Evolutionary conservation across 2,888 invertebrate genomes (phyloP).

Genomic region (Emmelina monodactyla): DNA sequence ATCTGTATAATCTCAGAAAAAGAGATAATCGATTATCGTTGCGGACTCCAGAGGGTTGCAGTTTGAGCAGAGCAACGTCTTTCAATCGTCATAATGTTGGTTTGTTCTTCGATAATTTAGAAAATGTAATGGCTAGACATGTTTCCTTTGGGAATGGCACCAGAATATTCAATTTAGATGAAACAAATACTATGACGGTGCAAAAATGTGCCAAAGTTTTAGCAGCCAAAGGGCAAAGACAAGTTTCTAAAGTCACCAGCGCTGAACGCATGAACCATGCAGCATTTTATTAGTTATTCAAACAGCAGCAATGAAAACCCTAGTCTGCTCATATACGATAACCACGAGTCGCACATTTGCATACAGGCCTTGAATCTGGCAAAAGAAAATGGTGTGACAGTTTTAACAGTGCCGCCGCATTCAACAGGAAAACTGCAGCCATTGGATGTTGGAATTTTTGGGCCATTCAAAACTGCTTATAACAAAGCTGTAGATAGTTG

Average conservation of each 20-base stretch:
- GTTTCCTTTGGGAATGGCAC: slow-evolving; percentile 19
- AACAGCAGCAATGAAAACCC: slow-evolving; percentile 20
- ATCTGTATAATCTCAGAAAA: slow-evolving; percentile 15
- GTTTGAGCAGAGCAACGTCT: slow-evolving; percentile 17
- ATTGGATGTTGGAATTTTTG: neutral
- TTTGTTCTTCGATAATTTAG: neutral
- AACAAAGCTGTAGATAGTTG: neutral
- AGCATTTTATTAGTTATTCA: slow-evolving; percentile 26
- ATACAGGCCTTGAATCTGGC: slow-evolving; percentile 26
- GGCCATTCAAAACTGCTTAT: neutral
- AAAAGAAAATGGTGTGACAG: slow-evolving; percentile 29
- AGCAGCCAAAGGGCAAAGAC: slow-evolving; percentile 15
- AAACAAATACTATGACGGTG: slow-evolving; percentile 27
- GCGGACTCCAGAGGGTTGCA: slow-evolving; percentile 14
- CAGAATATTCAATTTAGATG: slow-evolving; percentile 27
- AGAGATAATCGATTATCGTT: slow-evolving; percentile 11
- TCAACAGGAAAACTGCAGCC: slow-evolving; percentile 33
- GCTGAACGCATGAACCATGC: slow-evolving; percentile 21
- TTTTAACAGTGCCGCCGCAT: slow-evolving; percentile 35
- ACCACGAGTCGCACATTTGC: slow-evolving; percentile 45
- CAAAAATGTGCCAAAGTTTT: slow-evolving; percentile 26
- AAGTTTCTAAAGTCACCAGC: slow-evolving; percentile 16
- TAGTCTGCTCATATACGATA: slow-evolving; percentile 23
- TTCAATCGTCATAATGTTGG: slow-evolving; percentile 14
- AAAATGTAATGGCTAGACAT: slow-evolving; percentile 10